Conservation (phyloP, 2,113 vertebrate genomes). For the Agapornis roseicollis region DNA sequence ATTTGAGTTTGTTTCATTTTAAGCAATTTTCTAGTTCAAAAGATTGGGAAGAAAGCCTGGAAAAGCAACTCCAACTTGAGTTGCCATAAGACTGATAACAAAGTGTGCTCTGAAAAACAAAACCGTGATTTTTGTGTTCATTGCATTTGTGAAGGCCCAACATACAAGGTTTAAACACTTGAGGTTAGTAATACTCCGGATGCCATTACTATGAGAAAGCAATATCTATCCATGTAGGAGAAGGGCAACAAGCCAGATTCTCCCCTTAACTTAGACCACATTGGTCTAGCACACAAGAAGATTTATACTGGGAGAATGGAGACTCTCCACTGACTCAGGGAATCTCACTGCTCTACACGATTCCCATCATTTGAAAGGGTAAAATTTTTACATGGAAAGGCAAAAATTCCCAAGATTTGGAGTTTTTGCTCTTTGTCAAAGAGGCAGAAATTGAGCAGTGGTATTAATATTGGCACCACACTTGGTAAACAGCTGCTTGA, state of each 20-base stretch:
- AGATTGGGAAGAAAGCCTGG: not conserved
- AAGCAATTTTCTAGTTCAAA: not conserved
- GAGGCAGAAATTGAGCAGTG: not conserved
- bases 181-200: not conserved
- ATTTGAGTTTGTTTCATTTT: not conserved
- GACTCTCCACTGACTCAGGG: not conserved
- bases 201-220: not conserved
- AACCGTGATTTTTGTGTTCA: not conserved
- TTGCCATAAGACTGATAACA: not conserved
- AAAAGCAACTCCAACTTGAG: not conserved
- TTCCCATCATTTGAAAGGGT: not conserved
- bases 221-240: not conserved
- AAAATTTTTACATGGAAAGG: not conserved
- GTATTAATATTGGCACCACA: not conserved
- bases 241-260: not conserved
- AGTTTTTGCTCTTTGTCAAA: not conserved
- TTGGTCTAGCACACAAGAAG: not conserved
- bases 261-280: not conserved
- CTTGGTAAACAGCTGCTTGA: not conserved
- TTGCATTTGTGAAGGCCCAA: not conserved
- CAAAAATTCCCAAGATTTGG: not conserved
- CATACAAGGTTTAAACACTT: not conserved
- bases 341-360: accelerated
- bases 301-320: not conserved
- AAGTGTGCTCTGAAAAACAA: not conserved